These are phyloP conservation scores for Stichodactyla mertensii DNA, from an alignment of 64 coral and sea anemone species.

Conservation along the genomic window DNA sequence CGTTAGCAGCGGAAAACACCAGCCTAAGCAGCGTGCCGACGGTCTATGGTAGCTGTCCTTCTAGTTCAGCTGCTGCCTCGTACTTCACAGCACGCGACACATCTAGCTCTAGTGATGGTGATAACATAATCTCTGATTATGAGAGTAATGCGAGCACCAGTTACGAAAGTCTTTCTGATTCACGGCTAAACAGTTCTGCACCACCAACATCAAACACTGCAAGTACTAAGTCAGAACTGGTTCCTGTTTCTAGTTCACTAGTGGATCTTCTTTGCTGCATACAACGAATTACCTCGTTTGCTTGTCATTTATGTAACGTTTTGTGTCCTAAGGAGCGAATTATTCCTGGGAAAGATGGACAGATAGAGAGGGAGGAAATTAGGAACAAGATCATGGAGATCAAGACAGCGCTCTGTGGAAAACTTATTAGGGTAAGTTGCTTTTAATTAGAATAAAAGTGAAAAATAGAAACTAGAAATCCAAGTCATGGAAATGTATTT, in stretches of 20 bases:
- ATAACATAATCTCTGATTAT: neutral
- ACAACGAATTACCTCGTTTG: slow-evolving; percentile 64
- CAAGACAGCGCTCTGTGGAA: slow-evolving; percentile 49
- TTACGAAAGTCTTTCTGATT: neutral
- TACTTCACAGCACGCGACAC: neutral
- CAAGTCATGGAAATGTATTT: too few relatives aligned
- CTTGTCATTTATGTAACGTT: slow-evolving; percentile 75
- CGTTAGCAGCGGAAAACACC: neutral
- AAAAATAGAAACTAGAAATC: too few relatives aligned
- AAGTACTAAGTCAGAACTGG: neutral
- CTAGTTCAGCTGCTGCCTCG: neutral
- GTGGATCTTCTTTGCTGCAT: slow-evolving; percentile 74
- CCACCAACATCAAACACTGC: neutral
- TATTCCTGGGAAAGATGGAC: slow-evolving; percentile 4
- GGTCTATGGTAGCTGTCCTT: neutral
- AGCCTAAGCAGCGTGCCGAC: slow-evolving; percentile 6
- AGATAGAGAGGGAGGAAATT: slow-evolving; percentile 3
- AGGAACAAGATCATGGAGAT: slow-evolving; percentile 22
- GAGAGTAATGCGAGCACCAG: neutral
- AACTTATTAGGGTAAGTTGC: slow-evolving; percentile 69
- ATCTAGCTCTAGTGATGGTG: neutral
- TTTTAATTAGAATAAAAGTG: too few relatives aligned
- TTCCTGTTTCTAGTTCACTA: slow-evolving; percentile 56
- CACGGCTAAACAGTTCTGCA: neutral
- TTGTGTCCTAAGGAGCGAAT: slow-evolving; percentile 42